phyloP scores from a whole-genome alignment of 1,140 invertebrate species.

The Penaeus indicus region DNA sequence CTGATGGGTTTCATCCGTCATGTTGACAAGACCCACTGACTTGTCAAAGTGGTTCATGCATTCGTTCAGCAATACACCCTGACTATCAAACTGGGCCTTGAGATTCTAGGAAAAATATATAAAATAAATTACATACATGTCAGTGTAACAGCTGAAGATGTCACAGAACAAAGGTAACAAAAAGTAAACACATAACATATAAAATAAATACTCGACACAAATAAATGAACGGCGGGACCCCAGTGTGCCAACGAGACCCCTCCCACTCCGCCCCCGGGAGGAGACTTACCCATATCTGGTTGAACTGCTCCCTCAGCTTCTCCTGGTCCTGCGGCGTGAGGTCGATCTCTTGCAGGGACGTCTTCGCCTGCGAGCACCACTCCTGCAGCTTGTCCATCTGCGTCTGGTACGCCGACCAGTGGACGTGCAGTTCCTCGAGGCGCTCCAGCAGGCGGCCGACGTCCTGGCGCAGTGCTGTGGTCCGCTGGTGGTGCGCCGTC shows the following conservation, averaged over 20 bases:
- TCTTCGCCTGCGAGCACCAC: constrained; percentile 63
- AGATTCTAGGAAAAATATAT: constrained; percentile 76
- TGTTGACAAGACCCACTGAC: constrained; percentile 81
- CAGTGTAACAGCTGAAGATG: neutral
- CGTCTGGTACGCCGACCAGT: constrained; percentile 64
- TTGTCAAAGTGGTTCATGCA: constrained; percentile 81
- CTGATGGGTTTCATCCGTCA: constrained; percentile 85
- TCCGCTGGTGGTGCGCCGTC: constrained; percentile 57
- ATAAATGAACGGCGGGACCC: too few species aligned
- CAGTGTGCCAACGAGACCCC: too few species aligned
- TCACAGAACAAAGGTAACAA: neutral
- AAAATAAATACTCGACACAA: constrained; percentile 23
- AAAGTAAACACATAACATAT: neutral
- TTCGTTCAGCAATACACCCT: constrained; percentile 82
- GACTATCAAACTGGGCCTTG: constrained; percentile 88
- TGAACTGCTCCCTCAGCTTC: constrained; percentile 63
- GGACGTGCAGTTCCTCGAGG: constrained; percentile 65
- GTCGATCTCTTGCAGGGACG: constrained; percentile 52
- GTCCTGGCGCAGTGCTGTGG: constrained; percentile 51
- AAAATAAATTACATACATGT: constrained; percentile 48
- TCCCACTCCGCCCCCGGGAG: too few species aligned
- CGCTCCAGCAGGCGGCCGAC: constrained; percentile 56
- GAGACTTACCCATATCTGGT: constrained; percentile 65
- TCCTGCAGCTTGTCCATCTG: constrained; percentile 66
- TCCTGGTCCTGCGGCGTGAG: constrained; percentile 58